Evolutionary conservation across 2,797 vertebrate species (phyloP), one percentile per base, ranked within the genome.

Genomic region (Spinus pinus): DNA sequence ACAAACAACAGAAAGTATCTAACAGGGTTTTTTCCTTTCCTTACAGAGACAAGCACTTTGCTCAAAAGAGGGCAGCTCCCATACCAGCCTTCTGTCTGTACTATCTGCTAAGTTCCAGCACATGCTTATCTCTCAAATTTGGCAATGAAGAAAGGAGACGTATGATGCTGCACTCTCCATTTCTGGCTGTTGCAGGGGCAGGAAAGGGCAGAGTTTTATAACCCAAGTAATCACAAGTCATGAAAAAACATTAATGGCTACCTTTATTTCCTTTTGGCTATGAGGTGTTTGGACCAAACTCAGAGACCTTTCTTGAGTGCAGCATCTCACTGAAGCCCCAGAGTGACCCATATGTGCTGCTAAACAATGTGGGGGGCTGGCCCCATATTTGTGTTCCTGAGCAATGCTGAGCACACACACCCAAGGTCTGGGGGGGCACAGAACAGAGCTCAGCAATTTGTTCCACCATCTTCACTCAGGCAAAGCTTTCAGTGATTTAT

Each of bases 31-130:
- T 93, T 95, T 81, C 92, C 77, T 96, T 96, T 92, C 95, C 92
- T 97, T 94, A 91, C 80, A 91, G 72, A 91, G 90, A 93, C 87
- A 96, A 93, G 80, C 60, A 54, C 33, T 93, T 96, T 10, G 39
- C 71, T 93, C 61, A 37, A 90, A 91, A 87, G 62, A 78, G 15
- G 62, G 58, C 58, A 69, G 71, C 35, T 90, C 67, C 57, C 72
- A 46, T 51, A 33, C 25, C 58, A 81, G 30, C 54, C 53, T 79
- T 84, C 84, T 67, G 22, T 31, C 51, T 47, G 50, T 21, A 41
- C 44, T 62, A 28, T 79, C 85, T 64, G 27, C 60, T 21, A 18
- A 87, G 44, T 62, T 74, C 58, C 60, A 92, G 56, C 51, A 65
- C 58, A 30, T 4, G 18, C 42, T 90, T 82, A 41, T 74, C 56